Conservation (phyloP, 1,140 invertebrate genomes). For the Aphelenchoides avenae region DNA sequence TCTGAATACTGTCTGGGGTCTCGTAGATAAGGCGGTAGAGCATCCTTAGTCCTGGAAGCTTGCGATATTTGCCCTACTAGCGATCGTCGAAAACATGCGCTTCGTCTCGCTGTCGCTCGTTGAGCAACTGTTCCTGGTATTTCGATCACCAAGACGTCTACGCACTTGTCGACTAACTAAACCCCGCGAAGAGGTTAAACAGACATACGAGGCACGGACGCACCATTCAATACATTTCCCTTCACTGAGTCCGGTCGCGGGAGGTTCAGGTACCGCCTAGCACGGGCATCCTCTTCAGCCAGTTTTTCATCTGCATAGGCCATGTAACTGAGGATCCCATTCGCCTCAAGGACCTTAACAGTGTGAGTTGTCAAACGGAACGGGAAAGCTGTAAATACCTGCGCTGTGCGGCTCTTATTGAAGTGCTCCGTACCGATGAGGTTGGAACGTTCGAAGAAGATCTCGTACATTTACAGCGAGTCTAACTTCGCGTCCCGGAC, state of each 20-base stretch:
- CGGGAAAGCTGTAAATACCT: slow-evolving; percentile 14
- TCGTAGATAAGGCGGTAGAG: slow-evolving; percentile 92
- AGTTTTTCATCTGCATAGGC: slow-evolving; percentile 88
- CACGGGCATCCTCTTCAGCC: slow-evolving; percentile 86
- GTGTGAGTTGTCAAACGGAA: not conserved
- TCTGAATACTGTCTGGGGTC: slow-evolving; percentile 82
- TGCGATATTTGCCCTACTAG: slow-evolving; percentile 7
- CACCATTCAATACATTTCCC: slow-evolving; percentile 5
- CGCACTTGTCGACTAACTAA: slow-evolving; percentile 65
- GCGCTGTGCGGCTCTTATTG: slow-evolving; percentile 29
- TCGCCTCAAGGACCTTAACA: slow-evolving; percentile 69
- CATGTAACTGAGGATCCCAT: slow-evolving; percentile 96
- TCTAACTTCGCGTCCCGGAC: slow-evolving; percentile 5
- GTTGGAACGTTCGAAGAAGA: slow-evolving; percentile 42
- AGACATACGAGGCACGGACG: not conserved
- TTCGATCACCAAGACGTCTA: slow-evolving; percentile 83
- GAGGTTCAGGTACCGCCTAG: slow-evolving; percentile 81
- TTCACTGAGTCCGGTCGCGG: slow-evolving; percentile 72
- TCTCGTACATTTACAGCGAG: slow-evolving; percentile 28
- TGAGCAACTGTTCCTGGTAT: slow-evolving; percentile 82
- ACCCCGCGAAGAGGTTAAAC: no score
- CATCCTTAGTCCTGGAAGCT: slow-evolving; percentile 71
- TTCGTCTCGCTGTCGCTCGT: slow-evolving; percentile 95
- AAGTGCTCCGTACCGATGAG: slow-evolving; percentile 26
- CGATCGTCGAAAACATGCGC: slow-evolving; percentile 65